phyloP scores from a whole-genome alignment of 2,113 vertebrate genomes.

The Campylomormyrus numenius region DNA sequence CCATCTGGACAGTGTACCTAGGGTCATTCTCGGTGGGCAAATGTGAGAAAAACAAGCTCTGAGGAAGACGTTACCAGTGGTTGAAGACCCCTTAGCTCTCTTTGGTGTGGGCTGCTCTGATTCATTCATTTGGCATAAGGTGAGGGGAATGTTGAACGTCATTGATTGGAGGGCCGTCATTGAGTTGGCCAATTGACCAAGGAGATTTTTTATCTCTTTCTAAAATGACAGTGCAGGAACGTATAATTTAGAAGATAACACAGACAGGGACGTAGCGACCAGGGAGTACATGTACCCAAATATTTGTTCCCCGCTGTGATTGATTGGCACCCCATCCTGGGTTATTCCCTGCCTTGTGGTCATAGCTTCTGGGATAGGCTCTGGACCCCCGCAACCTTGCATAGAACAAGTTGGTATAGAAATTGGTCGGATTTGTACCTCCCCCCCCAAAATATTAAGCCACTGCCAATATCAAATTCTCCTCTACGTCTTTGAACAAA shows the following conservation, averaged over 20 bases:
- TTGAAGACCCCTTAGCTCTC: background rate
- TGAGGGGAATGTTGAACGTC: background rate
- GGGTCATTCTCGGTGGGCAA: conserved; percentile 19
- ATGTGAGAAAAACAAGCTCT: conserved; percentile 19
- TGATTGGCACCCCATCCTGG: background rate
- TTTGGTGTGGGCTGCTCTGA: background rate
- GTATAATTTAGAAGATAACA: background rate
- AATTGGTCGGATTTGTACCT: background rate
- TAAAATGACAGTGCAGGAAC: background rate
- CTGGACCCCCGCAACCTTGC: background rate
- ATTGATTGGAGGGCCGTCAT: background rate
- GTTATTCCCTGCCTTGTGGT: background rate
- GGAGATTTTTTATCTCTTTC: background rate
- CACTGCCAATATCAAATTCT: background rate
- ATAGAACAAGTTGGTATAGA: background rate
- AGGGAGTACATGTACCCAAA: background rate
- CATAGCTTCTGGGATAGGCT: background rate
- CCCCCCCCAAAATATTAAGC: background rate
- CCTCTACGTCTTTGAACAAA: background rate
- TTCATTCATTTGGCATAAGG: background rate
- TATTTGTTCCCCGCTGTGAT: background rate
- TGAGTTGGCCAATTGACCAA: background rate
- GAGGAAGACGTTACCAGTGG: background rate
- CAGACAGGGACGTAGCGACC: background rate
- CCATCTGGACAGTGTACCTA: conserved; percentile 7